Conservation (phyloP, 2,888 invertebrate genomes). For the Neoitamus cyanurus region DNA sequence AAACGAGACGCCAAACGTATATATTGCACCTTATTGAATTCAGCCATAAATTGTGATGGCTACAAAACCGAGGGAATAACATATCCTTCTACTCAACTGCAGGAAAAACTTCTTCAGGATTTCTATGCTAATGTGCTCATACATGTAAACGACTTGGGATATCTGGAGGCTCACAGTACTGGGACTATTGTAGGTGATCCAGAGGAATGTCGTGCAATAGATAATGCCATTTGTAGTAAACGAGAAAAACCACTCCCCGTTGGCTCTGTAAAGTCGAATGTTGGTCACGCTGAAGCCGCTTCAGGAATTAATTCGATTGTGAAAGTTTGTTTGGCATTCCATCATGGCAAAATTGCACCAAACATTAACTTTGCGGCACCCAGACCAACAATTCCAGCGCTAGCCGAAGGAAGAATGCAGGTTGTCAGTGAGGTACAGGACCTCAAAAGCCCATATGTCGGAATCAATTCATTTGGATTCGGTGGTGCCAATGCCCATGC, state of each 20-base stretch:
- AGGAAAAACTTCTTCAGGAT: constrained; percentile 72
- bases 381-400: constrained; percentile 71
- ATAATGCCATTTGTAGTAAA: constrained; percentile 79
- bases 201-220: constrained; percentile 87
- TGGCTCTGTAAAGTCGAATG: constrained; percentile 93
- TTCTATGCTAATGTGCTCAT: constrained; percentile 78
- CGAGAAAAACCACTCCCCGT: constrained; percentile 82
- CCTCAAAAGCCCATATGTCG: constrained; percentile 81
- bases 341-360: constrained; percentile 82
- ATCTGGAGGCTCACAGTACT: constrained; percentile 89
- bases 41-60: constrained; percentile 85
- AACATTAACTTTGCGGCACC: constrained; percentile 83
- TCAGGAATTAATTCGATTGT: constrained; percentile 85
- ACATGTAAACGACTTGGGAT: constrained; percentile 76
- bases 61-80: constrained; percentile 78
- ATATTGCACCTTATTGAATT: constrained; percentile 79
- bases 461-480: constrained; percentile 93
- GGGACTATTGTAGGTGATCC: constrained; percentile 90
- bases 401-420: constrained; percentile 72
- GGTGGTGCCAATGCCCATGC: constrained; percentile 84
- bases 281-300: constrained; percentile 92
- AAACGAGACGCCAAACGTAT: constrained; percentile 73
- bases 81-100: constrained; percentile 74
- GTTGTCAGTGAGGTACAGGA: constrained; percentile 80
- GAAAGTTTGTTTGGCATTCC: constrained; percentile 85